A percentile compares a stretch with the other conserved stretches of the same genome.
Evolutionary conservation across 2,113 vertebrate species (phyloP).

Genomic region (Trematomus loennbergii): DNA sequence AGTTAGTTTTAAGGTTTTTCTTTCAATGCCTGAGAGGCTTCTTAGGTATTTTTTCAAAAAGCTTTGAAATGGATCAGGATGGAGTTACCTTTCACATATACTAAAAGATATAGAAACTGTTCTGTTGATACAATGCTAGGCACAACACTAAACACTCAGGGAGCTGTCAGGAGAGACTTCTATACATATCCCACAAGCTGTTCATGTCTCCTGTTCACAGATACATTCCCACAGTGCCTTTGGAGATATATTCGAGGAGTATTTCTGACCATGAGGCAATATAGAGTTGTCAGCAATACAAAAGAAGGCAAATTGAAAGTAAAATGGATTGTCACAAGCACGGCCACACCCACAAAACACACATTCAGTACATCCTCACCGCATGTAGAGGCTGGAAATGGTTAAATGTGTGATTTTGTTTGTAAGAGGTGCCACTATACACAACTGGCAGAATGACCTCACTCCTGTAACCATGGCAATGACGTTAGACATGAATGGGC

Average conservation of each 20-base stretch:
- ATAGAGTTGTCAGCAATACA: conserved; percentile 33
- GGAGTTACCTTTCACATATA: conserved; percentile 54
- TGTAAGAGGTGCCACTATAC: conserved; percentile 5
- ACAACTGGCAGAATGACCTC: conserved; percentile 29
- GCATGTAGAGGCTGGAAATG: conserved; percentile 7
- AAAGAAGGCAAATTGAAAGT: conserved; percentile 19
- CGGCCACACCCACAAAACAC: conserved; percentile 21
- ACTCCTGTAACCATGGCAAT: conserved; percentile 37
- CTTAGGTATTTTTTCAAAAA: conserved; percentile 47
- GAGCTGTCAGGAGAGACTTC: conserved; percentile 54
- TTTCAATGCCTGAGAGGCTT: conserved; percentile 56
- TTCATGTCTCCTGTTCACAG: conserved; percentile 55
- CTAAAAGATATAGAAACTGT: conserved; percentile 39
- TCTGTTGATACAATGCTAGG: conserved; percentile 48
- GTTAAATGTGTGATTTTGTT: conserved; percentile 27
- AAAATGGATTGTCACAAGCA: conserved; percentile 17
- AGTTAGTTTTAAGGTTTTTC: conserved; percentile 54
- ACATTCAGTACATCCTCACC: conserved; percentile 3
- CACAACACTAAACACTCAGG: conserved; percentile 59
- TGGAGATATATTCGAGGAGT: conserved; percentile 22
- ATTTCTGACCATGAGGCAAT: conserved; percentile 55
- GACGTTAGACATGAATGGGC: conserved; percentile 17
- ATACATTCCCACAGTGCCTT: conserved; percentile 46
- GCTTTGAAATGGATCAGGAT: conserved; percentile 52
- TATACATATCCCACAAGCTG: conserved; percentile 65